phyloP scores from a whole-genome alignment of 2,113 vertebrate genomes.

The Gymnarchus niloticus region DNA sequence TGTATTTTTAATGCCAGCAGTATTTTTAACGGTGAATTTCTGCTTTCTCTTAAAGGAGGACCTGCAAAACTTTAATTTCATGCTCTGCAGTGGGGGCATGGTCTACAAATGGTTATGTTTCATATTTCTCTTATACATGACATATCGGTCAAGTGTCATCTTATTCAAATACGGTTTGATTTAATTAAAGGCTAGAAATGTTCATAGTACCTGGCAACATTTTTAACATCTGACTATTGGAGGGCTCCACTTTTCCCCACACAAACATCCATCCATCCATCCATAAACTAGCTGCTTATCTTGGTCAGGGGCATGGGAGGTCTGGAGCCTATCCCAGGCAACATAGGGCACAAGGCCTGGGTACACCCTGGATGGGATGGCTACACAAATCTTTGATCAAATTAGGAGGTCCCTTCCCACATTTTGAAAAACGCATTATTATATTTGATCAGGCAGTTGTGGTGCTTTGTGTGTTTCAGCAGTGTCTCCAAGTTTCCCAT shows the following conservation, averaged over 20 bases:
- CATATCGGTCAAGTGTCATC: neutral
- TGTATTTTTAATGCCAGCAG: neutral
- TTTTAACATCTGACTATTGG: neutral
- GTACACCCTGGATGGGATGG: no score
- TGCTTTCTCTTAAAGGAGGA: constrained; percentile 48
- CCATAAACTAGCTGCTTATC: no score
- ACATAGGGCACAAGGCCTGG: no score
- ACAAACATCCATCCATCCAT: no score
- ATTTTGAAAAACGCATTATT: no score
- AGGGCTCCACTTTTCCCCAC: neutral
- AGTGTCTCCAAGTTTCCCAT: no score
- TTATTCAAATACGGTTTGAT: neutral
- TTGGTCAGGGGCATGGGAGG: no score
- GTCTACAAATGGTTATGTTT: neutral
- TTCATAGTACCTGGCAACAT: neutral
- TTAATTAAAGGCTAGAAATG: neutral
- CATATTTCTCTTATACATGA: neutral
- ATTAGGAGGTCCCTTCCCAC: neutral
- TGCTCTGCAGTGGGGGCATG: neutral
- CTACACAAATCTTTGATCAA: no score
- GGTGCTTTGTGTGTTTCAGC: no score
- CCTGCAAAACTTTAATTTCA: constrained; percentile 18
- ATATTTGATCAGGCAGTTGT: neutral
- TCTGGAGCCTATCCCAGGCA: no score
- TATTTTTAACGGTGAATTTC: constrained; percentile 41